A percentile compares a stretch with the other conserved stretches of the same genome.
Conservation (phyloP, 2,888 invertebrate genomes). For the Habroteleia sp. region DNA sequence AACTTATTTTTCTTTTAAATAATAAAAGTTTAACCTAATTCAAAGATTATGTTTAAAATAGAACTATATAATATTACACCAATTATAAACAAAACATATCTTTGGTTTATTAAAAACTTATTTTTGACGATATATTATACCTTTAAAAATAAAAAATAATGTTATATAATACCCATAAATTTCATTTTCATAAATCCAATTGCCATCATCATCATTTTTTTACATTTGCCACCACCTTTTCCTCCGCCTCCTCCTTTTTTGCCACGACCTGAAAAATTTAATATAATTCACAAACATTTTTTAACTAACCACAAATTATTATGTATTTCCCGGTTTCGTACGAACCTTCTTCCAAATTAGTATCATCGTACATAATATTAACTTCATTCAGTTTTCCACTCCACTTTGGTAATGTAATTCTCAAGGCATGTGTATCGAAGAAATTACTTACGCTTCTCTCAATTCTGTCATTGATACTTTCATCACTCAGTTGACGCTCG, state of each 20-base stretch:
- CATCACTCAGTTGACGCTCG: slow-evolving; percentile 75
- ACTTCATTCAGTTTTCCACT: slow-evolving; percentile 76
- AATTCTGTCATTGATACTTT: slow-evolving; percentile 76
- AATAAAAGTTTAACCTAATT: too few relatives aligned
- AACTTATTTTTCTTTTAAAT: slow-evolving; percentile 6
- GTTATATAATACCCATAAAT: slow-evolving; percentile 82
- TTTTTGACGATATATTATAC: too few relatives aligned
- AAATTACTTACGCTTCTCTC: slow-evolving; percentile 83
- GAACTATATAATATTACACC: too few relatives aligned
- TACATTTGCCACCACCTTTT: slow-evolving; percentile 78
- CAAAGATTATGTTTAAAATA: too few relatives aligned
- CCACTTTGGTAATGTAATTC: slow-evolving; percentile 75
- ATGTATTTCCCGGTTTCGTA: too few relatives aligned
- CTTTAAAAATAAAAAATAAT: neutral
- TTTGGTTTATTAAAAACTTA: too few relatives aligned
- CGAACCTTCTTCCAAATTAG: slow-evolving; percentile 73
- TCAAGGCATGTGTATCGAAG: slow-evolving; percentile 83
- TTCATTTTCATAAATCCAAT: slow-evolving; percentile 85
- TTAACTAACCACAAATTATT: too few relatives aligned
- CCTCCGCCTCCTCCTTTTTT: slow-evolving; percentile 78
- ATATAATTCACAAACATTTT: neutral
- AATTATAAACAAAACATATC: too few relatives aligned
- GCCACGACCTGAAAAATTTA: slow-evolving; percentile 72
- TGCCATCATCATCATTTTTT: slow-evolving; percentile 86
- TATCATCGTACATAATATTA: slow-evolving; percentile 76